Evolutionary conservation across 92 coral and sea anemone genomes (phyloP), one percentile per base, ranked within the genome.

Genomic region (Anthopleura xanthogrammica): DNA sequence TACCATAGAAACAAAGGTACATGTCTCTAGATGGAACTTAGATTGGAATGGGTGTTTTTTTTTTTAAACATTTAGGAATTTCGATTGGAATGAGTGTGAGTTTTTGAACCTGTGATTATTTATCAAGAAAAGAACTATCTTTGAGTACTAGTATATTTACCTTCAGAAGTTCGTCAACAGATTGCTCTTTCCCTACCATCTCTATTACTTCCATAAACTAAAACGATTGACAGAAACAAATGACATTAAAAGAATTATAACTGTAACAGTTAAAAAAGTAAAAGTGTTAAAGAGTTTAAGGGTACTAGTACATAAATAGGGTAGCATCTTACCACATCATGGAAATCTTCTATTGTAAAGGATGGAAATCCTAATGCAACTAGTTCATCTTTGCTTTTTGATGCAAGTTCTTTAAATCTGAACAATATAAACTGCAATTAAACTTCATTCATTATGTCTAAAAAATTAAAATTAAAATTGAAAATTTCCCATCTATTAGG

Each of bases 161-260:
- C 95, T 92, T 85, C 13, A 94, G 48, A 54, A 96, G 91, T 77
- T 92, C 90, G 8, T 92, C 95, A 13, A 78, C 87, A 42, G 91
- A 87, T 41, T 90, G 86, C 55, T 90, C 90, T 78, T 96, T 89
- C 11, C 98, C 99, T 54, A 95, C 92, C 86, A 74, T 87, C 48
- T 91, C 98, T 52, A 92, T 77, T 73, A 93, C 88, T 60, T 96
- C 98, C 99, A 96, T 96, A 82, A 96, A 96, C 99, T 96, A 79
- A 55, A 6, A 48, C 41, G 17, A 76, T 16, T 72, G 36, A 52
- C 12, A 46, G 1, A 42, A 40, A 60, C 5, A 60, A 79, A 52
- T 3, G 52, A 72, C 20, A 13, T 22, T 52, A 24, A 22, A 43
- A 36, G 3, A 46, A 64, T 60, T 20, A 50, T 9, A 79, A 39